A percentile compares a stretch with the other conserved stretches of the same genome.
Evolutionary conservation across 2,888 invertebrate genomes (phyloP).

Genomic region (Coronaproctus castanopsis): DNA sequence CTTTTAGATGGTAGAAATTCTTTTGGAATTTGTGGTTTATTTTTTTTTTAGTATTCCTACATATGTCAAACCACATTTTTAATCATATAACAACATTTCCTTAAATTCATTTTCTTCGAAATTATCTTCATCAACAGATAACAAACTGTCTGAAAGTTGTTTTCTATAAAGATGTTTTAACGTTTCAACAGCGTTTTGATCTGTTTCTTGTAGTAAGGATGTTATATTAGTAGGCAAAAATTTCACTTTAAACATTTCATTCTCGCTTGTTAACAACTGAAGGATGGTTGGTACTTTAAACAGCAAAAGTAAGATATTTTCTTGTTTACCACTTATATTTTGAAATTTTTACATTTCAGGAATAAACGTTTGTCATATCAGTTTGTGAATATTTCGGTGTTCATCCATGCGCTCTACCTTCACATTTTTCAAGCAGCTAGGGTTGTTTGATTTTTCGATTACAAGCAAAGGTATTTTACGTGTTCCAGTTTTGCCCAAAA

Average conservation of each 20-base stretch:
- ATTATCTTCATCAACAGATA: background rate
- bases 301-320: background rate
- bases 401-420: background rate
- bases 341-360: background rate
- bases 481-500: background rate
- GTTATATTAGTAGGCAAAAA: background rate
- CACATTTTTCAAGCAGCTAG: background rate
- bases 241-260: background rate
- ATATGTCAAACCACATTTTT: too few relatives aligned
- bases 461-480: background rate
- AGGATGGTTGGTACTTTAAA: background rate
- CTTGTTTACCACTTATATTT: background rate
- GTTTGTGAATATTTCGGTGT: background rate
- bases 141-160: background rate
- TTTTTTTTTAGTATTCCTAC: too few relatives aligned
- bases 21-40: too few relatives aligned
- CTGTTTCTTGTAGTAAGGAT: background rate
- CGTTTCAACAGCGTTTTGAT: background rate
- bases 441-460: background rate
- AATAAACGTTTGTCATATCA: background rate
- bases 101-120: too few relatives aligned
- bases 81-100: too few relatives aligned
- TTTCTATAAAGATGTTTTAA: background rate
- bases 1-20: too few relatives aligned
- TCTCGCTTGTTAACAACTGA: too few relatives aligned